Percentiles rank a stretch among this genome's conserved stretches.
phyloP scores from a whole-genome alignment of 2,888 invertebrate species.

The Diogma glabrata region DNA sequence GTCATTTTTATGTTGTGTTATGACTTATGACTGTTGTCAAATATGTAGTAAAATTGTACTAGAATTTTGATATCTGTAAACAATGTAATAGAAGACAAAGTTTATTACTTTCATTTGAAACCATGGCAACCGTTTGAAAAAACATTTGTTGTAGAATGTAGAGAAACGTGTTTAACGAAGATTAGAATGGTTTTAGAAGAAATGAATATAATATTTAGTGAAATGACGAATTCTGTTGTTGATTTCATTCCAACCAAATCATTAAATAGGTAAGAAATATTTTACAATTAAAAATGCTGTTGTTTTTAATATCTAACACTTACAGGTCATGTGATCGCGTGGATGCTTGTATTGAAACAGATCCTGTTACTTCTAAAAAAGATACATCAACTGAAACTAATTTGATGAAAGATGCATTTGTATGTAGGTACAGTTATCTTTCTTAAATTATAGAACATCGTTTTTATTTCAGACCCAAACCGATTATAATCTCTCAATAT shows the following conservation, averaged over 20 bases:
- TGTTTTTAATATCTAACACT: too few species aligned
- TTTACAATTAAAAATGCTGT: too few species aligned
- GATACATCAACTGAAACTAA: conserved; percentile 25
- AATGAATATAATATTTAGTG: background rate
- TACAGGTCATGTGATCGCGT: too few species aligned
- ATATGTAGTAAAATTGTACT: background rate
- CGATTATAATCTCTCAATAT: conserved; percentile 20
- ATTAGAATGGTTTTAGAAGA: too few species aligned
- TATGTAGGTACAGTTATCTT: conserved; percentile 13
- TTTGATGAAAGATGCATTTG: conserved; percentile 20
- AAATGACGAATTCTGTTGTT: conserved; percentile 3
- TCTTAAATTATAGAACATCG: too few species aligned
- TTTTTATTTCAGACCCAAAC: conserved; percentile 39
- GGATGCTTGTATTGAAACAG: too few species aligned
- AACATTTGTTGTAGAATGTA: too few species aligned
- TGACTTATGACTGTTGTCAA: background rate
- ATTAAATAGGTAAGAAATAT: too few species aligned
- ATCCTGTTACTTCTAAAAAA: conserved; percentile 22
- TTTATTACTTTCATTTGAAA: too few species aligned
- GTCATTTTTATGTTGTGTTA: background rate
- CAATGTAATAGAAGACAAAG: too few species aligned
- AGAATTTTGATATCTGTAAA: too few species aligned
- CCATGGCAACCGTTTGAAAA: background rate
- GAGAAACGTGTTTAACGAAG: too few species aligned
- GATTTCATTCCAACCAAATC: conserved; percentile 4